Base-by-base conservation (phyloP, 2,797 vertebrate genomes). In the Tachyglossus aculeatus region DNA sequence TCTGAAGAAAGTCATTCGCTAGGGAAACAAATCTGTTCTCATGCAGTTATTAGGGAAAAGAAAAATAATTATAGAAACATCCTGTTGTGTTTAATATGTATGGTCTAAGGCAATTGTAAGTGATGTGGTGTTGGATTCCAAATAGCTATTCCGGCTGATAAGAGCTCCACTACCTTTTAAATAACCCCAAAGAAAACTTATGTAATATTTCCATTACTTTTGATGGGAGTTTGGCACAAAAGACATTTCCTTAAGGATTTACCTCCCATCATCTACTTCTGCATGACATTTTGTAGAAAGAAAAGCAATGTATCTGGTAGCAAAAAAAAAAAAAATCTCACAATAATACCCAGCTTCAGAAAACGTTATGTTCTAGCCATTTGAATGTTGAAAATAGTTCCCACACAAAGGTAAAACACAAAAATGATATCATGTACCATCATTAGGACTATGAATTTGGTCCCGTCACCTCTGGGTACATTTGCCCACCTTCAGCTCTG, bases 31-130 rank as follows among this genome's bases (percentile, higher is more conserved):
- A 55, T 40, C 70, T 60, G 75, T 80, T 86, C 79, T 84, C 70
- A 65, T 51, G 69, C 75, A 70, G 69, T 78, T 82, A 71, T 70
- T 73, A 72, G 54, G 75, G 54, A 45, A 55, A 80, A 81, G 71
- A 75, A 80, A 80, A 85, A 83, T 78, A 85, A 86, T 83, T 82
- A 82, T 58, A 76, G 67, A 71, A 77, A 56, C 66, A 83, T 73
- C 63, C 57, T 55, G 57, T 56, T 45, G 56, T 43, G 66, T 74
- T 81, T 86, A 77, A 62, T 32, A 78, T 21, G 32, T 61, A 59
- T 52, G 47, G 63, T 81, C 79, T 62, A 45, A 18, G 52, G 61
- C 52, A 43, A 71, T 34, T 51, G 55, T 80, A 74, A 75, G 69
- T 62, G 74, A 73, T 56, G 67, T 66, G 74, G 75, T 33, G 41